phyloP scores from a whole-genome alignment of 2,113 vertebrate species.

The Aegypius monachus region DNA sequence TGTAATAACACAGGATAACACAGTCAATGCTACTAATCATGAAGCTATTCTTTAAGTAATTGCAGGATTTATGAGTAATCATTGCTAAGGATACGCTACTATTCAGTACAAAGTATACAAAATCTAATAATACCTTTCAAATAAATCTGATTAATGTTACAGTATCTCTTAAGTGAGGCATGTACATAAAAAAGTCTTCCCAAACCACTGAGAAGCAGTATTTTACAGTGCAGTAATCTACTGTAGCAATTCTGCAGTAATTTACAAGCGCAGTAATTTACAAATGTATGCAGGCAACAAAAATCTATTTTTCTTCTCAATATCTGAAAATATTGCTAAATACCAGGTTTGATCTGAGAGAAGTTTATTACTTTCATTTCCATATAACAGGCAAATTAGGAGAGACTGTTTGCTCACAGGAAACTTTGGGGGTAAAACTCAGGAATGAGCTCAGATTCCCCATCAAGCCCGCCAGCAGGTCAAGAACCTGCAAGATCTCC shows the following conservation, averaged over 20 bases:
- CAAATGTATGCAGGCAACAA: neutral
- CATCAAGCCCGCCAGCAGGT: neutral
- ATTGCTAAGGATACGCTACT: slow-evolving; percentile 17
- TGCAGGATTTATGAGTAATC: slow-evolving; percentile 59
- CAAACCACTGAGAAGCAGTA: neutral
- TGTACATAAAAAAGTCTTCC: neutral
- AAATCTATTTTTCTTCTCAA: neutral
- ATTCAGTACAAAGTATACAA: slow-evolving; percentile 39
- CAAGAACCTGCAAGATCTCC: neutral
- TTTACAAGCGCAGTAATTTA: neutral
- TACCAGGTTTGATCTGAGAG: neutral
- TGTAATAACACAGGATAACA: slow-evolving; percentile 68
- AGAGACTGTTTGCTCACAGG: neutral
- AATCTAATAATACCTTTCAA: slow-evolving; percentile 63
- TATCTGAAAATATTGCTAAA: neutral
- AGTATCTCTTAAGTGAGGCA: slow-evolving; percentile 21
- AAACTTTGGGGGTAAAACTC: neutral
- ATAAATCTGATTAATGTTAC: slow-evolving; percentile 60
- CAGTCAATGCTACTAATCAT: slow-evolving; percentile 55
- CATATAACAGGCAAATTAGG: neutral
- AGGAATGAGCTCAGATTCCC: neutral
- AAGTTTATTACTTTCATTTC: neutral
- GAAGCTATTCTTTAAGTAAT: slow-evolving; percentile 61
- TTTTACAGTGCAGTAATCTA: slow-evolving; percentile 20
- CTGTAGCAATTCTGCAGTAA: neutral